phyloP scores from a whole-genome alignment of 2,888 invertebrate genomes.

The Megamerina dolium region DNA sequence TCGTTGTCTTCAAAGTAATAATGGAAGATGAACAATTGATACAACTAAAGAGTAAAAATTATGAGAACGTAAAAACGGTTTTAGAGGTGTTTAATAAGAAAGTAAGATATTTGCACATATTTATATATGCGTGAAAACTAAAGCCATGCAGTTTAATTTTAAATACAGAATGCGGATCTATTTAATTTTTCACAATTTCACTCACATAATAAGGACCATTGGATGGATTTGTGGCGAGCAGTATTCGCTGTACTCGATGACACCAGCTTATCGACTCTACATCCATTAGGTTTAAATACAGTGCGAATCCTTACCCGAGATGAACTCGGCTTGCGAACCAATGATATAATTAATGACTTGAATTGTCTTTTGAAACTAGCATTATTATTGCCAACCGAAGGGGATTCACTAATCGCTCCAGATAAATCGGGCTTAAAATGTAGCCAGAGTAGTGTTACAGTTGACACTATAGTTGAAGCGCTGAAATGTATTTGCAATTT shows the following conservation, averaged over 20 bases:
- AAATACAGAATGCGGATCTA: slow-evolving; percentile 39
- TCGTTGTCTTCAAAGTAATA: no score
- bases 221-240: slow-evolving; percentile 44
- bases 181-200: slow-evolving; percentile 43
- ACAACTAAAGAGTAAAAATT: slow-evolving; percentile 33
- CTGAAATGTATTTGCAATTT: slow-evolving; percentile 86
- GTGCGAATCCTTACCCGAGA: slow-evolving; percentile 63
- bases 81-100: slow-evolving; percentile 39
- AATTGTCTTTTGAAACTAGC: slow-evolving; percentile 62
- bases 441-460: slow-evolving; percentile 18
- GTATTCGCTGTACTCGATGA: slow-evolving; percentile 43
- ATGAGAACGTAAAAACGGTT: slow-evolving; percentile 32
- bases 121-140: neutral
- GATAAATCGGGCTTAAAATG: slow-evolving; percentile 10
- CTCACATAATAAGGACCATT: slow-evolving; percentile 42
- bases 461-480: slow-evolving; percentile 62
- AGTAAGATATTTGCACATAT: slow-evolving; percentile 25
- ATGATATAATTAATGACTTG: slow-evolving; percentile 63
- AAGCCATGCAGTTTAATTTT: neutral
- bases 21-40: slow-evolving; percentile 43
- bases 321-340: slow-evolving; percentile 61
- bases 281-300: slow-evolving; percentile 40
- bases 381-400: slow-evolving; percentile 49
- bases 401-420: neutral
- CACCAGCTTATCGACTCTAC: slow-evolving; percentile 25